Conservation (phyloP, 2,888 invertebrate species). For the Caenorhabditis afra region DNA sequence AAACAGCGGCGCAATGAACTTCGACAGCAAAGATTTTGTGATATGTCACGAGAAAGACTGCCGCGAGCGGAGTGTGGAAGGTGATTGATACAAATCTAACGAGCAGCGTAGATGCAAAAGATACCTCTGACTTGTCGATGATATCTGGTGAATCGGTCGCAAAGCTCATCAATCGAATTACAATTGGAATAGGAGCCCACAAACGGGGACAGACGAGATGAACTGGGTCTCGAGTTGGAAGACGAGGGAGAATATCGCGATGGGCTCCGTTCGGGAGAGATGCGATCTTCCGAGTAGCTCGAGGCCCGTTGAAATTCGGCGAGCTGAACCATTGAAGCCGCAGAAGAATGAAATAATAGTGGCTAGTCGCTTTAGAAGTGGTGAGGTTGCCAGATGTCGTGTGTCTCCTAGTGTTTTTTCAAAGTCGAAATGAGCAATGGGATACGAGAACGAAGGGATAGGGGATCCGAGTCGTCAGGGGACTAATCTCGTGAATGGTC, state of each 20-base stretch:
- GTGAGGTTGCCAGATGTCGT: slow-evolving; percentile 27
- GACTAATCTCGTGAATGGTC: slow-evolving; percentile 47
- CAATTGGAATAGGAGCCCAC: slow-evolving; percentile 55
- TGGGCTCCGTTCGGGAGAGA: slow-evolving; percentile 28
- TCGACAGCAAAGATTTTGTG: slow-evolving; percentile 29
- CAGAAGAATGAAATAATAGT: slow-evolving; percentile 28
- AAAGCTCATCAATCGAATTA: slow-evolving; percentile 52
- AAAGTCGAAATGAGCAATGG: slow-evolving; percentile 21
- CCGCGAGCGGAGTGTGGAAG: neutral
- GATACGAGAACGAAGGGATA: slow-evolving; percentile 2
- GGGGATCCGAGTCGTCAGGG: slow-evolving; percentile 21
- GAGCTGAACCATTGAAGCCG: slow-evolving; percentile 46
- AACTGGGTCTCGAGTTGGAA: slow-evolving; percentile 36
- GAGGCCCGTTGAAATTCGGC: slow-evolving; percentile 40
- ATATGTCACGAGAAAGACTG: slow-evolving; percentile 23
- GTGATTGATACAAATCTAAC: neutral
- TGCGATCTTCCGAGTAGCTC: slow-evolving; percentile 29
- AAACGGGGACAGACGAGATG: slow-evolving; percentile 46
- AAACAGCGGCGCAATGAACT: slow-evolving; percentile 28
- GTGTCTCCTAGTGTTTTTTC: slow-evolving; percentile 40
- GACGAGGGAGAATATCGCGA: slow-evolving; percentile 28
- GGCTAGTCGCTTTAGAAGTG: slow-evolving; percentile 6
- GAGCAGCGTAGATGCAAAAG: neutral
- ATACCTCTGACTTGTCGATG: slow-evolving; percentile 59
- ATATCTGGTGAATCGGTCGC: slow-evolving; percentile 48